Percentiles rank a stretch among this genome's conserved stretches.
Evolutionary conservation across 2,888 invertebrate genomes (phyloP).

Genomic region (Caenorhabditis uteleia): DNA sequence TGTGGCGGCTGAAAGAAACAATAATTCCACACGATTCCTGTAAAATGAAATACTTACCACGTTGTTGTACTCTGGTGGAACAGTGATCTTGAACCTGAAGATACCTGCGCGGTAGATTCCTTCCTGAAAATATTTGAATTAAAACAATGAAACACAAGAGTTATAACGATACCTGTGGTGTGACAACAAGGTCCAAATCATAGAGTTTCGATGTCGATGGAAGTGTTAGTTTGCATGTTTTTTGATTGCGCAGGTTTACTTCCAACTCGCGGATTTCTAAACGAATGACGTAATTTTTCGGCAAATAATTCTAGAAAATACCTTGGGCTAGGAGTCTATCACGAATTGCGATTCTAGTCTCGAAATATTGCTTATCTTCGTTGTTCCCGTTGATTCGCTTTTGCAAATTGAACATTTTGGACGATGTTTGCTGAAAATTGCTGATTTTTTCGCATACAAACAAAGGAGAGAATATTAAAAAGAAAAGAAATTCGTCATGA

Average conservation of each 20-base stretch:
- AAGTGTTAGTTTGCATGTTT: slow-evolving; percentile 81
- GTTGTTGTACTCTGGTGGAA: slow-evolving; percentile 94
- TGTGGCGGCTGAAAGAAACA: slow-evolving; percentile 80
- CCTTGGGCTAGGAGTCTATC: slow-evolving; percentile 64
- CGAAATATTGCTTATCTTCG: slow-evolving; percentile 60
- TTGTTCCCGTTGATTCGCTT: slow-evolving; percentile 65
- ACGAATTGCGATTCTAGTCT: slow-evolving; percentile 61
- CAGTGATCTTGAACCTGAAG: slow-evolving; percentile 84
- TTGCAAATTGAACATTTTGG: slow-evolving; percentile 66
- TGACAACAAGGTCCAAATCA: slow-evolving; percentile 80
- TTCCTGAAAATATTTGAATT: slow-evolving; percentile 76
- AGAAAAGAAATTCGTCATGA: neutral
- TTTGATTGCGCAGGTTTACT: slow-evolving; percentile 76
- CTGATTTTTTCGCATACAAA: neutral
- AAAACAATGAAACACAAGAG: neutral
- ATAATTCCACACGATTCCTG: neutral
- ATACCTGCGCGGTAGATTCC: slow-evolving; percentile 87
- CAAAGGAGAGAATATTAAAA: neutral
- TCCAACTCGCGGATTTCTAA: slow-evolving; percentile 81
- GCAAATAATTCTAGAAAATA: no score
- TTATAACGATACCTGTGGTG: slow-evolving; percentile 78
- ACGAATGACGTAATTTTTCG: slow-evolving; percentile 5
- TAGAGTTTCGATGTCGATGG: slow-evolving; percentile 83
- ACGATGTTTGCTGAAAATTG: neutral
- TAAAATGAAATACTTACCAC: slow-evolving; percentile 75